A percentile compares a stretch with the other conserved stretches of the same genome.
Conservation (phyloP, 2,888 invertebrate species). For the Polylopha cassiicola region DNA sequence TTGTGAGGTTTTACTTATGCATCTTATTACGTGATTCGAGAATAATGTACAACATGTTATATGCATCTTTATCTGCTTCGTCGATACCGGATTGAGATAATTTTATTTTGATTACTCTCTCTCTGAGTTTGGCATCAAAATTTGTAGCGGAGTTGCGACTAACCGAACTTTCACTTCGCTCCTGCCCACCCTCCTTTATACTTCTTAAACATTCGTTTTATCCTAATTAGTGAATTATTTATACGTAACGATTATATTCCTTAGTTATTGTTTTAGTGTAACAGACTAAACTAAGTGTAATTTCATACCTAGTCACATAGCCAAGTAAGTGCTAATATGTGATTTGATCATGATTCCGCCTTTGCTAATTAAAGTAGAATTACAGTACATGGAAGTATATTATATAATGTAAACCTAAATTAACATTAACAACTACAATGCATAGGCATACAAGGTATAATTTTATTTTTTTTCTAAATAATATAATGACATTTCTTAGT, state of each 20-base stretch:
- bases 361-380: slow-evolving; percentile 25
- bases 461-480: background rate
- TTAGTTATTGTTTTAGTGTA: slow-evolving; percentile 2
- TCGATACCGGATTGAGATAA: slow-evolving; percentile 1
- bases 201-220: slow-evolving; percentile 45
- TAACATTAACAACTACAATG: no score
- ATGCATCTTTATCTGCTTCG: no score
- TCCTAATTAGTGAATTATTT: slow-evolving; percentile 31
- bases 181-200: slow-evolving; percentile 35
- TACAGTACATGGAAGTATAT: slow-evolving; percentile 14
- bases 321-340: slow-evolving; percentile 26
- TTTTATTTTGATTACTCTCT: slow-evolving; percentile 20
- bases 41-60: no score
- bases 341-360: slow-evolving; percentile 22
- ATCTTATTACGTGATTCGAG: no score
- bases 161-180: slow-evolving; percentile 32
- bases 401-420: background rate
- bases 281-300: slow-evolving; percentile 8
- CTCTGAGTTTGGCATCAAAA: slow-evolving; percentile 30
- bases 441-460: no score
- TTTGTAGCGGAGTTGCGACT: slow-evolving; percentile 35
- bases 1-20: no score
- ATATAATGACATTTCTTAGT: no score
- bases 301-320: slow-evolving; percentile 20
- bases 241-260: slow-evolving; percentile 1